A percentile compares a stretch with the other conserved stretches of the same genome.
Conservation (phyloP, 2,888 invertebrate genomes). For the Yponomeuta cagnagella region DNA sequence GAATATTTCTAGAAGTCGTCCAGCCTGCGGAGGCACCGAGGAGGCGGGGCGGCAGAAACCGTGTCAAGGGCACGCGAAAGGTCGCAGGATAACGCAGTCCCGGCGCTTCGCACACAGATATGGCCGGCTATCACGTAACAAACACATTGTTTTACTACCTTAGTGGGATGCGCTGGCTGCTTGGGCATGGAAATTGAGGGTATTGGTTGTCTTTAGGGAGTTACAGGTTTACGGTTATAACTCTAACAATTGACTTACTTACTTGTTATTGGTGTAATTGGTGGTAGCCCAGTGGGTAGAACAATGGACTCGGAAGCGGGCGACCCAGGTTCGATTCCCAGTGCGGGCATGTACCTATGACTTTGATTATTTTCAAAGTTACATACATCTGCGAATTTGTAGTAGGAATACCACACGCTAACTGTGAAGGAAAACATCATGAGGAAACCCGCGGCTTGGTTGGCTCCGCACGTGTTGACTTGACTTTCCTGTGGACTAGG, state of each 20-base stretch:
- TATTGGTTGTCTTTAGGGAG: background rate
- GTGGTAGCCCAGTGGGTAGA: too few species aligned
- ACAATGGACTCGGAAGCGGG: too few species aligned
- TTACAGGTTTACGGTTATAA: background rate
- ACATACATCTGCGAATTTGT: too few species aligned
- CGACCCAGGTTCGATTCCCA: too few species aligned
- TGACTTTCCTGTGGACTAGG: too few species aligned
- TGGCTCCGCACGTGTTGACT: too few species aligned
- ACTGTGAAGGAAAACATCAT: too few species aligned
- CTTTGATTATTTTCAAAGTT: too few species aligned
- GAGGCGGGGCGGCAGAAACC: background rate
- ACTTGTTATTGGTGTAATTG: too few species aligned
- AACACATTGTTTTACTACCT: background rate
- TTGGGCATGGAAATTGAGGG: background rate
- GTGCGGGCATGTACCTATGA: too few species aligned
- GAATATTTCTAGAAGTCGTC: background rate
- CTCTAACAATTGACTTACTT: background rate
- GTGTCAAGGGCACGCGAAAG: constrained; percentile 11
- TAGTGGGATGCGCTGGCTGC: background rate
- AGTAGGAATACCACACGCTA: too few species aligned
- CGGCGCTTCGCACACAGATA: background rate
- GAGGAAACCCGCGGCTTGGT: too few species aligned
- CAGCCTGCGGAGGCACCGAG: constrained; percentile 4
- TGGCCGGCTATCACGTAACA: constrained; percentile 5
- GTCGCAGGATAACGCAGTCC: constrained; percentile 3